Evolutionary conservation across 1,140 invertebrate species (phyloP).

Genomic region (Drosophila pachea): DNA sequence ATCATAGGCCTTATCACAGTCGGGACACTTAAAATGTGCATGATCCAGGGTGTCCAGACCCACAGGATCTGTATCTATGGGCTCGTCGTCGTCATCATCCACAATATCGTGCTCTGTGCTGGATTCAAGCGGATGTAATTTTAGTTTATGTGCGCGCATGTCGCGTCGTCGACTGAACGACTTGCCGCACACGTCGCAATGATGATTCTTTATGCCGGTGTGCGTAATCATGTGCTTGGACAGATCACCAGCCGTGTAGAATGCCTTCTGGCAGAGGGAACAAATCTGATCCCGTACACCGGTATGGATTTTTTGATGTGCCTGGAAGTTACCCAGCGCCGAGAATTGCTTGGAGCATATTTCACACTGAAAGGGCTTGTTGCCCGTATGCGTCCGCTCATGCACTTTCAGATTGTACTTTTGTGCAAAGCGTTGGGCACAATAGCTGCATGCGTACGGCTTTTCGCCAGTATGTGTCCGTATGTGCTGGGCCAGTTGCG

Average conservation of each 20-base stretch:
- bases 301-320: slow-evolving; percentile 82
- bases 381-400: slow-evolving; percentile 88
- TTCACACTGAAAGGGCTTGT: slow-evolving; percentile 90
- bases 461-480: slow-evolving; percentile 83
- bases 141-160: slow-evolving; percentile 79
- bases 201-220: slow-evolving; percentile 86
- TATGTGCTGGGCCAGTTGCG: slow-evolving; percentile 82
- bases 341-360: slow-evolving; percentile 84
- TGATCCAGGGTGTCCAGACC: slow-evolving; percentile 58
- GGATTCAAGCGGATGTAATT: slow-evolving; percentile 64
- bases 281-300: slow-evolving; percentile 83
- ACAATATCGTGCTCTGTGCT: slow-evolving; percentile 63
- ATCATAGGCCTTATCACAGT: slow-evolving; percentile 76
- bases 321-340: slow-evolving; percentile 81
- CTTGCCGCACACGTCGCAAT: slow-evolving; percentile 87
- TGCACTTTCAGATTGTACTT: slow-evolving; percentile 93
- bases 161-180: slow-evolving; percentile 84
- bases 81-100: slow-evolving; percentile 68
- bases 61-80: slow-evolving; percentile 71
- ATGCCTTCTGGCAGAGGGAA: slow-evolving; percentile 85
- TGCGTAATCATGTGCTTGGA: slow-evolving; percentile 86
- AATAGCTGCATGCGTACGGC: slow-evolving; percentile 86
- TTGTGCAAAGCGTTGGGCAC: slow-evolving; percentile 88
- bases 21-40: slow-evolving; percentile 74
- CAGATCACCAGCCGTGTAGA: slow-evolving; percentile 85